These are phyloP conservation scores for Anodontia alba DNA, from an alignment of 2,888 invertebrate species.

Conservation along the genomic window DNA sequence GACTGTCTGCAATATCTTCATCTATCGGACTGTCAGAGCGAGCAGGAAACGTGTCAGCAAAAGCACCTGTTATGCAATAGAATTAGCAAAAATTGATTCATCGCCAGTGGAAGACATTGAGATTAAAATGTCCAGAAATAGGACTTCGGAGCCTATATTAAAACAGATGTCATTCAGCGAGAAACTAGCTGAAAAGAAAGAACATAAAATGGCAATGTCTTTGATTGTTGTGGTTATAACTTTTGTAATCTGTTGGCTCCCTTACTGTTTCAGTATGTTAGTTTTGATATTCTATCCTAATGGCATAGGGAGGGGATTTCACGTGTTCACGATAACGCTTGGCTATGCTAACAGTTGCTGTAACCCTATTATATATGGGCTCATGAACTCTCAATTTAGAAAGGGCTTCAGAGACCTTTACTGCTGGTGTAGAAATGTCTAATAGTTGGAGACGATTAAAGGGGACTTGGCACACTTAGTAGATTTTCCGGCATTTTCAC, in stretches of 20 bases:
- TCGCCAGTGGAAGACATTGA: background rate
- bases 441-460: too few relatives aligned
- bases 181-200: constrained; percentile 44
- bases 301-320: constrained; percentile 61
- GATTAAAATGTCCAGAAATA: background rate
- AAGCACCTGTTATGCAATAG: background rate
- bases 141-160: background rate
- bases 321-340: constrained; percentile 76
- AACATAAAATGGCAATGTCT: constrained; percentile 70
- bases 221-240: constrained; percentile 74
- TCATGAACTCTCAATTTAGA: constrained; percentile 77
- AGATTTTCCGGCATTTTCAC: too few relatives aligned
- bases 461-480: too few relatives aligned
- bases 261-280: constrained; percentile 81
- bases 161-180: background rate
- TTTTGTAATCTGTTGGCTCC: constrained; percentile 80
- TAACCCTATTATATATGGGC: constrained; percentile 80
- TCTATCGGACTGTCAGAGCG: constrained; percentile 66
- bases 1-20: constrained; percentile 76
- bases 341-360: constrained; percentile 79
- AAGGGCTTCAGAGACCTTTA: constrained; percentile 65
- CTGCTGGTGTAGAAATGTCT: constrained; percentile 45
- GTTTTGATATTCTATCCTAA: constrained; percentile 67
- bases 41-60: constrained; percentile 53
- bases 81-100: background rate